Conservation (phyloP, 2,797 vertebrate species). For the Eulemur coronatus region DNA sequence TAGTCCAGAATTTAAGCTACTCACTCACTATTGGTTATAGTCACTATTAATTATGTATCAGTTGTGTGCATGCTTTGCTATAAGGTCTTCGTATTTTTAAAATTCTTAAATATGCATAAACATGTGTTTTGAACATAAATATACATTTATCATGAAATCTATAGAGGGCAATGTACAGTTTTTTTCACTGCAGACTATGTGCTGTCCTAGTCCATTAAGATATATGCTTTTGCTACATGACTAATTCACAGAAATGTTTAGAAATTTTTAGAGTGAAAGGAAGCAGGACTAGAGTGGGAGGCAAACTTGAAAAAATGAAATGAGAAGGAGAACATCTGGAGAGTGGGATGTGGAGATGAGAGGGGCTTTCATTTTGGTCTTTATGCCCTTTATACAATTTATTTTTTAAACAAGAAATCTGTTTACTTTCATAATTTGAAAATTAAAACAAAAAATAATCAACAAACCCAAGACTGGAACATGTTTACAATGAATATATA, state of each 20-base stretch:
- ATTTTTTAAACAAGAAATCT: constrained; percentile 21
- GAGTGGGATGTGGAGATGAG: background rate
- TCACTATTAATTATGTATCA: background rate
- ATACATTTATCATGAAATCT: background rate
- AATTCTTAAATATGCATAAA: background rate
- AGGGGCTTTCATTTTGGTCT: background rate
- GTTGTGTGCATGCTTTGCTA: background rate
- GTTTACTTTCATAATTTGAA: background rate
- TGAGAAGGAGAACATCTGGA: constrained; percentile 15
- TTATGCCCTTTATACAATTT: background rate
- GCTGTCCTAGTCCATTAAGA: background rate
- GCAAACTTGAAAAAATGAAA: constrained; percentile 29
- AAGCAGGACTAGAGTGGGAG: constrained; percentile 2
- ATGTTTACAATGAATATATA: background rate
- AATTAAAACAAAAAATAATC: background rate
- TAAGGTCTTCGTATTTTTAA: background rate
- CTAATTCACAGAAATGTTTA: constrained; percentile 26
- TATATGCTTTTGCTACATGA: background rate
- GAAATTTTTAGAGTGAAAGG: constrained; percentile 27
- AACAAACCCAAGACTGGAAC: background rate
- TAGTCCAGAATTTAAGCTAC: background rate
- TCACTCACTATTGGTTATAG: background rate
- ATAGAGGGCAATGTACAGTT: background rate
- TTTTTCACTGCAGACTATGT: background rate
- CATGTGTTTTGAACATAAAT: background rate